Conservation (phyloP, 1,140 invertebrate species). For the Ectropis grisescens region DNA sequence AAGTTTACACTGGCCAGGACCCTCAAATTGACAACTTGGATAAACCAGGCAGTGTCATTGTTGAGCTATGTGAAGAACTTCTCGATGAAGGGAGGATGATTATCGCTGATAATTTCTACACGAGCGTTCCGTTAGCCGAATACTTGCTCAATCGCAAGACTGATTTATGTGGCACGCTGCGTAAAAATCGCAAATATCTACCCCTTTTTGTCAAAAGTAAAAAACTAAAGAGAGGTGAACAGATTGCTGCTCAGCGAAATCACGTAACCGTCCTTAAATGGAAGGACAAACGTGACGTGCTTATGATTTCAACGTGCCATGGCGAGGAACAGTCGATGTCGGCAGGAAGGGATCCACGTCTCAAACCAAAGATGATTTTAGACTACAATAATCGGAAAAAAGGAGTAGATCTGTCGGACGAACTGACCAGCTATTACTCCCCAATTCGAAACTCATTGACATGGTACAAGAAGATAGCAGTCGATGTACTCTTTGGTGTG, state of each 20-base stretch:
- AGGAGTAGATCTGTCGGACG: constrained; percentile 19
- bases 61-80: constrained; percentile 6
- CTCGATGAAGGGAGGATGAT: constrained; percentile 7
- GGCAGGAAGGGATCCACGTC: constrained; percentile 1
- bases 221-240: constrained; percentile 14
- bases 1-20: constrained; percentile 22
- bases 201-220: constrained; percentile 2
- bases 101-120: constrained; percentile 8
- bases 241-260: constrained; percentile 9
- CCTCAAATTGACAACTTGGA: constrained; percentile 2
- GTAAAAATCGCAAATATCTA: constrained; percentile 6
- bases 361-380: constrained; percentile 18
- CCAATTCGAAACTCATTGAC: constrained; percentile 9
- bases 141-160: constrained; percentile 6
- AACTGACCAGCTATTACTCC: constrained; percentile 16
- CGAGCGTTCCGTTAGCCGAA: constrained; percentile 8
- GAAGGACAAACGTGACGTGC: constrained; percentile 20
- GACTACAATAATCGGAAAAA: constrained; percentile 21
- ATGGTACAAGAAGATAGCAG: constrained; percentile 12
- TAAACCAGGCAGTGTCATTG: constrained; percentile 5
- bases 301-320: constrained; percentile 17
- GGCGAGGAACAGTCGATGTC: constrained; percentile 4
- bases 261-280: constrained; percentile 18
- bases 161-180: constrained; percentile 8
- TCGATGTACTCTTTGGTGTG: constrained; percentile 5